Evolutionary conservation across 2,113 vertebrate genomes (phyloP).

Genomic region (Hiodon alosoides): DNA sequence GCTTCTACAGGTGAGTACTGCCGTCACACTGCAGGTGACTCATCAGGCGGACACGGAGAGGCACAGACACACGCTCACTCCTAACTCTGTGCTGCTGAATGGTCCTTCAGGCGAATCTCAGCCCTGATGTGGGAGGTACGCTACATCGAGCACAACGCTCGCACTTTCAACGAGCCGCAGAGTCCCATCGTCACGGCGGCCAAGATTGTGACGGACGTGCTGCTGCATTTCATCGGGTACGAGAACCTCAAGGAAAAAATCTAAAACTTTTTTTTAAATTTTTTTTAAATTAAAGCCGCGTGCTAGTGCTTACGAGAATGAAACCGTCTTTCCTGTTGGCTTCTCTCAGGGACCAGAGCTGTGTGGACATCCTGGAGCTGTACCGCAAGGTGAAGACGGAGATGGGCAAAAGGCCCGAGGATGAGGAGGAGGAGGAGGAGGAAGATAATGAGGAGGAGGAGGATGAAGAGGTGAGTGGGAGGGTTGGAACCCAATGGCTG

Average conservation of each 20-base stretch:
- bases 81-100: background rate
- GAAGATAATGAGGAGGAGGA: constrained; percentile 7
- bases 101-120: constrained; percentile 79
- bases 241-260: background rate
- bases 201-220: constrained; percentile 91
- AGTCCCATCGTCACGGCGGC: constrained; percentile 92
- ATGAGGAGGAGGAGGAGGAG: constrained; percentile 75
- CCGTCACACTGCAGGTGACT: too few relatives aligned
- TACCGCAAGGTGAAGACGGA: constrained; percentile 83
- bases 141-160: constrained; percentile 94
- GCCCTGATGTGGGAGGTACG: constrained; percentile 98
- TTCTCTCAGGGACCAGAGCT: constrained; percentile 83
- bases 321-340: too few relatives aligned
- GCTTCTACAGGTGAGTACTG: constrained; percentile 80
- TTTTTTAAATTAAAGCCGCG: too few relatives aligned
- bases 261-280: too few relatives aligned
- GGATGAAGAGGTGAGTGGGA: background rate
- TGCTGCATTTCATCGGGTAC: constrained; percentile 91
- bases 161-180: constrained; percentile 95
- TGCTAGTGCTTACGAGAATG: too few relatives aligned
- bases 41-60: too few relatives aligned
- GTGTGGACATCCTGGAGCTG: constrained; percentile 83
- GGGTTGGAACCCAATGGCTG: too few relatives aligned
- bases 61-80: background rate
- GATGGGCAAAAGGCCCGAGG: constrained; percentile 60